Evolutionary conservation across 2,888 invertebrate species (phyloP), one percentile per base, ranked within the genome.

Genomic region (Orthonevra nobilis): DNA sequence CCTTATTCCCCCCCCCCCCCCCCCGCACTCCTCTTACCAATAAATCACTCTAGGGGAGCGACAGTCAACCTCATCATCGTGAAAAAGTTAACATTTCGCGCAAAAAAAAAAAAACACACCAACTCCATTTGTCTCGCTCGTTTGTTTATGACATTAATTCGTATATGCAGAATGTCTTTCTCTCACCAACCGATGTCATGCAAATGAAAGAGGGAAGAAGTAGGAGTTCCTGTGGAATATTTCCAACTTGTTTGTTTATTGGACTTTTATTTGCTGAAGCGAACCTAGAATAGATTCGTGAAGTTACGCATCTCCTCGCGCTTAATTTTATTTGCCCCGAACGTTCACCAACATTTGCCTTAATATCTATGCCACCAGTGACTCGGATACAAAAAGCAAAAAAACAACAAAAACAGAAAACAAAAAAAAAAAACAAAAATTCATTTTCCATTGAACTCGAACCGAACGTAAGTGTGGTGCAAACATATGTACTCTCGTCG

Each of bases 201-300:
- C 9, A 19, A 32, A 32, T 10, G 10, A 32, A 40, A 40, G 40
- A 40, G 12, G 19, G 19, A 34, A 44, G 15, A 40, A 30, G 15
- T 52, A 44, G 15, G 50, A 69, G 52, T 60, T 58, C 52, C 60
- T 69, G 42, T 61, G 50, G 26, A 61, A 26, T 69, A 60, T 20
- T 60, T 28, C 34, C 40, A 60, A 60, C 52, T 69, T 60, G 60
- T 69, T 69, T 69, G 69, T 69, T 69, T 69, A 69, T 69, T 69
- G 69, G 48, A 50, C 52, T 40, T 42, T 50, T 69, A 69, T 69
- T 69, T 69, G 19, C 42, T 26, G 28, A 69, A 40, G 46, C 38
- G 40, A 58, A 69, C 32, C 36, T 12, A 26, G 42, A 48, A 60
- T 56, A n/a, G 32, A 17, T 44, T 69, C 28, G 36, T 58, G 58